Conservation (phyloP, 2,888 invertebrate species). For the Microdon myrmicae region DNA sequence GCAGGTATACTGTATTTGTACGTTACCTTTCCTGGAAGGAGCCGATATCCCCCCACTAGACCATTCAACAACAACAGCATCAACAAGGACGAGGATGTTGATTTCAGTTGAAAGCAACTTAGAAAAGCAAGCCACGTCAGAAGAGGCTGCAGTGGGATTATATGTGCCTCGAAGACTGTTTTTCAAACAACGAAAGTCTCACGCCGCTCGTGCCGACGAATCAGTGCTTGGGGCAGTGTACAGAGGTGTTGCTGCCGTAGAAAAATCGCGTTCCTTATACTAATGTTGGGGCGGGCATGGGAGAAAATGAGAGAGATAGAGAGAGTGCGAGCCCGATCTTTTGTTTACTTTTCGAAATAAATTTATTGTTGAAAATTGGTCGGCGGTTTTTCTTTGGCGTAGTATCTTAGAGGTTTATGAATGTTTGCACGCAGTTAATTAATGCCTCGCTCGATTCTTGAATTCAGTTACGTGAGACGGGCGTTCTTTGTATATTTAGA, state of each 20-base stretch:
- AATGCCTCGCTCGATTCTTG: constrained; percentile 12
- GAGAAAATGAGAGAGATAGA: not conserved
- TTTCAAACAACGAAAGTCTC: too few species aligned
- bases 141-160: too few species aligned
- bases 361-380: constrained; percentile 40
- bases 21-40: constrained; percentile 6
- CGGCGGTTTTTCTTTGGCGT: not conserved
- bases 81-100: constrained; percentile 30
- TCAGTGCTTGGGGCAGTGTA: not conserved
- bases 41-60: constrained; percentile 26
- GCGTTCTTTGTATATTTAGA: constrained; percentile 4
- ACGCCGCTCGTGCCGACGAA: too few species aligned
- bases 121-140: too few species aligned
- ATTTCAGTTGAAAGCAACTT: constrained; percentile 48
- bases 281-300: constrained; percentile 7
- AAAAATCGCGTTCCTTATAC: constrained; percentile 32
- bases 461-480: constrained; percentile 9
- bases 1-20: too few species aligned
- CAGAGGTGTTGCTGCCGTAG: constrained; percentile 2
- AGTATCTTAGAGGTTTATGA: constrained; percentile 13
- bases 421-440: constrained; percentile 23
- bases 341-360: constrained; percentile 41
- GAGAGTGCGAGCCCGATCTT: constrained; percentile 10
- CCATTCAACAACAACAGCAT: constrained; percentile 30
- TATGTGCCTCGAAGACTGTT: too few species aligned